Base-by-base conservation (phyloP, 2,113 vertebrate species). In the Panurus biarmicus region DNA sequence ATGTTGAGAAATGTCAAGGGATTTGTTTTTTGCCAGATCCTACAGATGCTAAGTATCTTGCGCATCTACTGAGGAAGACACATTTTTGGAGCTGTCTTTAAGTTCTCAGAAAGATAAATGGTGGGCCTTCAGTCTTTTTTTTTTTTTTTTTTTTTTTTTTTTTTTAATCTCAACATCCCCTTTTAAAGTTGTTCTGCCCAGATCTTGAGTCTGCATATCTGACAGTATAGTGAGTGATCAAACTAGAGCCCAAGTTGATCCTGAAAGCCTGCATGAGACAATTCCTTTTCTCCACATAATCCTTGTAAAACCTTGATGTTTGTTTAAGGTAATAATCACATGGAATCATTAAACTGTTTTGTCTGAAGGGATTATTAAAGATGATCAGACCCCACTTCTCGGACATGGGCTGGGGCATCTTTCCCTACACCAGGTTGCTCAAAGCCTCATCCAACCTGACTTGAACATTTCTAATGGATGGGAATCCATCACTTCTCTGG, bases 351-450 rank as follows among this genome's bases (percentile, higher is more conserved):
- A 2, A 25, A 57, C 25, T 3, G 2, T 57, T 80, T 44, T 5
- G 2, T 33, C 44, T 38, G 10, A 92, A 84, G 4, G 8, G 21
- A 51, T 29, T 21, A 33, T 54, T 70, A 44, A 80, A n/a, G 33
- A 53, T 21, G 18, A 51, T 5, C 9, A 73, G 21, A 11, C 5
- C 17, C 35, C 40, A 4, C 4, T 11, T 33, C 11, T 31, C 2
- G 3, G n/a, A 10, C 2, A 1, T 24, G 17, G 35, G 2, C 17
- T 72, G 33, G 22, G 8, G 31, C 4, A 53, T 14, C 18, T 72
- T 79, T 31, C 14, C 3, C 18, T 17, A 4, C 4, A 29, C 1
- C 21, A 51, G 11, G 8, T 26, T 80, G 35, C 29, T 47, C 26
- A 20, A 54, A 69, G 40, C 5, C 20, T 16, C 2, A 1, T 73